Conservation (phyloP, 1,140 invertebrate species). For the Drosophila biarmipes region DNA sequence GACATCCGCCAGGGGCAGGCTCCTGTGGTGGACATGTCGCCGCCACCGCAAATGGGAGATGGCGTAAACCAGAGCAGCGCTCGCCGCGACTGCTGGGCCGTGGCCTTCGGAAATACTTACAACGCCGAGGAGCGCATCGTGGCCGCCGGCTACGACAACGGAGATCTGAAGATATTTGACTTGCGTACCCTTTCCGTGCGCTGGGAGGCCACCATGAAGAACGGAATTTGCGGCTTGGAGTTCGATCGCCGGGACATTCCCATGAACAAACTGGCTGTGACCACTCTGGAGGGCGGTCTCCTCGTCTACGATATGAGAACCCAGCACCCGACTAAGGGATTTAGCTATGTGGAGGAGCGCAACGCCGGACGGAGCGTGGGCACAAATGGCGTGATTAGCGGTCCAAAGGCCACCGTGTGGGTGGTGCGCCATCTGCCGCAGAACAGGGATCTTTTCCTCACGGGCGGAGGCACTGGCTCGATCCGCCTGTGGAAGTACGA, state of each 20-base stretch:
- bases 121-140: constrained; percentile 93
- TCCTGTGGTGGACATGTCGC: constrained; percentile 95
- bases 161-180: constrained; percentile 98
- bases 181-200: constrained; percentile 92
- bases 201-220: constrained; percentile 97
- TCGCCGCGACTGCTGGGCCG: constrained; percentile 93
- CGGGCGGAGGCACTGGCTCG: constrained; percentile 94
- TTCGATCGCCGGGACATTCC: constrained; percentile 97
- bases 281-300: constrained; percentile 96
- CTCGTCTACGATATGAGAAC: constrained; percentile 95
- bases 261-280: constrained; percentile 97
- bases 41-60: constrained; percentile 87
- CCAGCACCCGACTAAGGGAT: constrained; percentile 94
- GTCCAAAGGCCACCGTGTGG: constrained; percentile 95
- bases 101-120: constrained; percentile 94
- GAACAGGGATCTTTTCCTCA: constrained; percentile 97
- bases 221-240: constrained; percentile 95
- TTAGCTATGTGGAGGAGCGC: constrained; percentile 91
- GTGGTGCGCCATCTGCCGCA: constrained; percentile 94
- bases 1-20: constrained; percentile 94
- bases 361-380: constrained; percentile 84
- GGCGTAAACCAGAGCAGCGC: constrained; percentile 85
- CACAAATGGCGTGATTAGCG: constrained; percentile 84
- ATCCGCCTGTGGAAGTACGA: constrained; percentile 97
- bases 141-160: constrained; percentile 97